Base-by-base conservation (phyloP, 2,797 vertebrate species). In the Peromyscus attwateri region DNA sequence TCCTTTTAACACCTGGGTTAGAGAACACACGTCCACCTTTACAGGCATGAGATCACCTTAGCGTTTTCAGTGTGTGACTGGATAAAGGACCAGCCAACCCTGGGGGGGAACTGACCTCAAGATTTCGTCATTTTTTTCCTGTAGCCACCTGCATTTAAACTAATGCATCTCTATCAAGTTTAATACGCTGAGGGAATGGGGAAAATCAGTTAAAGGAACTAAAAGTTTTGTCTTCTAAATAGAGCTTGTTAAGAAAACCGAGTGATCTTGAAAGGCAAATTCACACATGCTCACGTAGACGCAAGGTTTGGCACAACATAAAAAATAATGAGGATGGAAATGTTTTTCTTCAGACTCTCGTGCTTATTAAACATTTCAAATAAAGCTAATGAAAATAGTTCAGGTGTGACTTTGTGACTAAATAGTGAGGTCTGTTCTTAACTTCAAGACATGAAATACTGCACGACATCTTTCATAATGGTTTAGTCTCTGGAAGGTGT, bases 311-410 rank as follows among this genome's bases (percentile, higher is more conserved):
- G 77, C 95, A 57, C 94, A 97, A 97, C 96, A 98, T 95, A 97
- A 97, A 98, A 97, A 98, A 98, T 95, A 96, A 91, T 94, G 94
- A 96, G 95, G 46, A 80, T 87, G 71, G 71, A 95, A 95, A 66
- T 23, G 37, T 57, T 97, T 98, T 96, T 73, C 83, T 93, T 90
- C 85, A 93, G 97, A 93, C 64, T 97, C 64, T 81, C 96, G 94
- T 91, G 71, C 92, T 98, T 98, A 98, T 97, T 97, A 98, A 98
- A 98, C 85, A 90, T 89, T 97, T 97, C 95, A 98, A 97, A 94
- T 95, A 97, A 97, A 98, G 97, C 97, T 98, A 98, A 96, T 89
- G 97, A 95, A 98, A 98, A 97, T 94, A 98, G 95, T 81, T 97
- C 97, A 98, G 97, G 96, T 98, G 97, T 98, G 91, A 98, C 97